phyloP scores from a whole-genome alignment of 1,140 invertebrate species.

The Drosophila mauritiana region DNA sequence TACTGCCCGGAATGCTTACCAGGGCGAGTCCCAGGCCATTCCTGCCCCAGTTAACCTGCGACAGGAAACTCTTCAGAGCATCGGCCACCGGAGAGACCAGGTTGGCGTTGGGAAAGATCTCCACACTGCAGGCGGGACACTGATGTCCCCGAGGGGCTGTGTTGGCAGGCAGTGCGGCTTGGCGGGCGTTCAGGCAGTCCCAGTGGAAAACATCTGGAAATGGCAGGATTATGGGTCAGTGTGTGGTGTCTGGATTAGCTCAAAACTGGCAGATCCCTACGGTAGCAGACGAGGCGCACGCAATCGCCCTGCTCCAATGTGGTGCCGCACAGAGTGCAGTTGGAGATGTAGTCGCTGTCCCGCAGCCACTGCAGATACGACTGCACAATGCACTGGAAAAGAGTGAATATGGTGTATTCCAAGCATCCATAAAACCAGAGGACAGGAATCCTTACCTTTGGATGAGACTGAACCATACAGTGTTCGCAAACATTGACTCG shows the following conservation, averaged over 20 bases:
- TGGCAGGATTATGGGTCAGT: background rate
- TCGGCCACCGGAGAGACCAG: slow-evolving; percentile 82
- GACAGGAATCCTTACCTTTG: slow-evolving; percentile 90
- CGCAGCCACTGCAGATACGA: slow-evolving; percentile 99
- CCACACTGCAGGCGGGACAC: slow-evolving; percentile 71
- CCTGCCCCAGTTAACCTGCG: slow-evolving; percentile 82
- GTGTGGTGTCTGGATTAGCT: background rate
- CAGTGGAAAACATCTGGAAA: slow-evolving; percentile 80
- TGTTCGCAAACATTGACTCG: slow-evolving; percentile 99
- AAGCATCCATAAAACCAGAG: slow-evolving; percentile 50
- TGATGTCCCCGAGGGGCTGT: slow-evolving; percentile 79
- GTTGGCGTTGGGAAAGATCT: slow-evolving; percentile 82
- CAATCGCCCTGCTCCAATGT: slow-evolving; percentile 93
- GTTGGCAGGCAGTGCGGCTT: slow-evolving; percentile 77
- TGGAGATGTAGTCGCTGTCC: slow-evolving; percentile 97
- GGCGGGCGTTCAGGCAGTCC: slow-evolving; percentile 80
- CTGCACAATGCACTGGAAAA: slow-evolving; percentile 96
- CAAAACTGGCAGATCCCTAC: slow-evolving; percentile 84
- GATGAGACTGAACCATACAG: slow-evolving; percentile 98
- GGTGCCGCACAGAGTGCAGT: slow-evolving; percentile 94
- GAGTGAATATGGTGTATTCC: background rate
- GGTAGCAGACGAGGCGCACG: slow-evolving; percentile 94
- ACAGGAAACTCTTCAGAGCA: slow-evolving; percentile 67
- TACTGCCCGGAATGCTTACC: slow-evolving; percentile 44
- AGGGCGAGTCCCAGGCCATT: slow-evolving; percentile 79